Evolutionary conservation across 1,140 invertebrate genomes (phyloP), one percentile per base, ranked within the genome.

Genomic region (Apolygus lucorum): DNA sequence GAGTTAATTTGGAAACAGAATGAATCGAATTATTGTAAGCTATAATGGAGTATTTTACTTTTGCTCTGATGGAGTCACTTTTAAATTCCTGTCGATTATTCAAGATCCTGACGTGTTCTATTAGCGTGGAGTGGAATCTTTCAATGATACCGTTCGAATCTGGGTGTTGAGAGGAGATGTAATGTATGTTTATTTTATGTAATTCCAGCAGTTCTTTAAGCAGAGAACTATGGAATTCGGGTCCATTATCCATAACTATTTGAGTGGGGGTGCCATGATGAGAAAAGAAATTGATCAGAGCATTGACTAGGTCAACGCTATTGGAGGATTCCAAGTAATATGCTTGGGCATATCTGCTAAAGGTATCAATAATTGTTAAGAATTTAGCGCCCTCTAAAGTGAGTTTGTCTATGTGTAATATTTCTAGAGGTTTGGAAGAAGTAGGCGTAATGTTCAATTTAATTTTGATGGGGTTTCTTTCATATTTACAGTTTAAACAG

Each of bases 111-210:
- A 65, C 11, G 25, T 26, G 25, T 65, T 29, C 28, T 22, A 27
- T 17, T 26, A 65, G 27, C 2, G 63, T 65, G 26, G 63, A 65
- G 27, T 65, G 63, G 27, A 65, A 65, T 65, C 63, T 22, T 65
- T 65, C 63, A 11, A 65, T 28, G 13, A 29, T 11, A 26, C 63
- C 63, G 21, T 65, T 65, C 14, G 63, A 65, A 8, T 65, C 63
- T 26, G 63, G 63, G 28, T 65, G 63, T 29, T 65, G 63, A 11
- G 22, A 26, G 2, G 63, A 8, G 21, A 28, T 65, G 26, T 25
- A 65, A 21, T 65, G 63, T 2, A 65, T 28, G 14, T 65, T 29
- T 8, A 65, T 65, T 26, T 65, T 65, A 11, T 65, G 63, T 26
- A 28, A 11, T 14, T 2, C 11, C 63, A 65, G 2, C 11, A 65